Base-by-base conservation (phyloP, 1,140 invertebrate genomes). In the Phortica variegata region DNA sequence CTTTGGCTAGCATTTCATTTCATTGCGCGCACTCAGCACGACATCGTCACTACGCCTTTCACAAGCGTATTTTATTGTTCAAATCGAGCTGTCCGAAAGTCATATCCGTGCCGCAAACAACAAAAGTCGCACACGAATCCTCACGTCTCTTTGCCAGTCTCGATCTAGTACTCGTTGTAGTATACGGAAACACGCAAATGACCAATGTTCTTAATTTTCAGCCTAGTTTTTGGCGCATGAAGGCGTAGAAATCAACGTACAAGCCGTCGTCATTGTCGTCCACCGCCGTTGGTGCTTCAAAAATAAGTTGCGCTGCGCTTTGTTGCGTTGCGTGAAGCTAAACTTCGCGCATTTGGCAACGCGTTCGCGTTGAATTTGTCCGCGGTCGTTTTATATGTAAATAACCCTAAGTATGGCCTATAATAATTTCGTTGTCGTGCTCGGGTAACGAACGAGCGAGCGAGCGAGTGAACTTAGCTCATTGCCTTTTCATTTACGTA, bases 181-280 rank as follows among this genome's bases (percentile, higher is more conserved):
- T n/a, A n/a, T n/a, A n/a, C 26, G 17, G 12, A 29, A 45, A 44
- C 63, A 68, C 63, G 63, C 63, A 60, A 66, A 52, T 58, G 33
- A 49, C 49, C 51, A 63, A 49, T 55, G 65, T 68, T 49, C 57
- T 63, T 68, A 68, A 68, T 68, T 68, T 68, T 60, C 52, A 63
- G 57, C 60, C 60, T 66, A 58, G 53, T 57, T 60, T 65, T 58
- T 32, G 60, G 60, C 48, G 41, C 56, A 49, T n/a, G 40, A 46
- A 59, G 49, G 45, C 42, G 45, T 53, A 49, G 54, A 47, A 68
- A 55, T 51, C 49, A 57, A 52, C 55, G 23, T 56, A 49, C 47
- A 39, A 42, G 20, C 38, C 21, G 13, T 34, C 26, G 29, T 42
- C 36, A 49, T 54, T 49, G 54, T 52, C 43, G 36, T 52, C 45